phyloP scores from a whole-genome alignment of 2,797 vertebrate genomes.

The Callimico goeldii region DNA sequence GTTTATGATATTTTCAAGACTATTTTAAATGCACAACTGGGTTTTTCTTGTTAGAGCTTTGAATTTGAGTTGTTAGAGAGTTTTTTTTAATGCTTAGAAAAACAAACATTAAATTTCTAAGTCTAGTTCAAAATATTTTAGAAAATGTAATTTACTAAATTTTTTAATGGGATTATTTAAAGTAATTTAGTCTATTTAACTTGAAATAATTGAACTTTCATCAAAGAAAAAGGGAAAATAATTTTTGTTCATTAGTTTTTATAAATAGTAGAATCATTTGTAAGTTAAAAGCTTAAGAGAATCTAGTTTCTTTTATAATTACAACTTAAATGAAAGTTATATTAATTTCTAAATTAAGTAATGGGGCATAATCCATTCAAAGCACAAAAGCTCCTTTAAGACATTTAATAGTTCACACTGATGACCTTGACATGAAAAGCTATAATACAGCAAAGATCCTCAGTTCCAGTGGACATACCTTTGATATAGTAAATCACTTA shows the following conservation, averaged over 20 bases:
- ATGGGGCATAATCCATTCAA: not conserved
- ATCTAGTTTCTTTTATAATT: not conserved
- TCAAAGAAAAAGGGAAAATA: conserved; percentile 27
- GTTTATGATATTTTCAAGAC: not conserved
- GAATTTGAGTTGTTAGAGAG: not conserved
- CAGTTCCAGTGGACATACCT: not conserved
- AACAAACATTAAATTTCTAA: conserved; percentile 4
- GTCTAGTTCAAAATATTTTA: conserved; percentile 2
- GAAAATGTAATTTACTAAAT: conserved; percentile 37
- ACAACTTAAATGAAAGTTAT: not conserved
- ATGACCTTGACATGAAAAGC: not conserved
- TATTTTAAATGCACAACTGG: not conserved
- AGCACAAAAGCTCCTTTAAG: not conserved
- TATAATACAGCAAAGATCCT: not conserved
- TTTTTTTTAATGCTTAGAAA: not conserved
- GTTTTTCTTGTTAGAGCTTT: not conserved
- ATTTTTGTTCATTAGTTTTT: conserved; percentile 44
- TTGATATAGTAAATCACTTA: not conserved
- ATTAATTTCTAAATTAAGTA: conserved; percentile 22
- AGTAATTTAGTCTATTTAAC: conserved; percentile 39
- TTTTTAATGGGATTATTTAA: conserved; percentile 24
- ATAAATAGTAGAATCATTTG: conserved; percentile 21
- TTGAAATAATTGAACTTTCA: conserved; percentile 43
- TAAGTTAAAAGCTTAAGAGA: conserved; percentile 21
- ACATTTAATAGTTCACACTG: not conserved